Conservation (phyloP, 2,888 invertebrate species). For the Odontothrips loti region DNA sequence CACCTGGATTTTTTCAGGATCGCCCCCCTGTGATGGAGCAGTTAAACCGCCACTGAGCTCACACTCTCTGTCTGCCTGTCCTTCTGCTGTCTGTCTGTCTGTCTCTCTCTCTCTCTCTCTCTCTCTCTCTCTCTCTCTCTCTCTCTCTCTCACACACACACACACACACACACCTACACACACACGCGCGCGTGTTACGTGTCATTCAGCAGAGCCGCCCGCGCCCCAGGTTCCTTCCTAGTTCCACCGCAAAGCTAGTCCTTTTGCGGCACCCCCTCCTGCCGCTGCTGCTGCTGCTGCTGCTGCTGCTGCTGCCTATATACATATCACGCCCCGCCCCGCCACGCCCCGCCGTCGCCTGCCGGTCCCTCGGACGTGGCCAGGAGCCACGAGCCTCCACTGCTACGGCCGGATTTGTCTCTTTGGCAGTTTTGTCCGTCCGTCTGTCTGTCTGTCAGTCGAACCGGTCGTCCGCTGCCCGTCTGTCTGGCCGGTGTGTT, state of each 20-base stretch:
- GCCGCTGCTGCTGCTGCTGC: background rate
- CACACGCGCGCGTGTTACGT: too few species aligned
- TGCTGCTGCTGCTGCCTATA: background rate
- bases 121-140: too few species aligned
- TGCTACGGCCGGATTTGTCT: background rate
- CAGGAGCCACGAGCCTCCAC: background rate
- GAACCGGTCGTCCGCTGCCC: background rate
- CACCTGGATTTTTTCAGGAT: too few species aligned
- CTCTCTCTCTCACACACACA: too few species aligned
- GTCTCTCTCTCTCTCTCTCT: too few species aligned
- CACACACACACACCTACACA: too few species aligned
- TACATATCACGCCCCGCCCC: background rate
- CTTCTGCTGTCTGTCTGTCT: too few species aligned
- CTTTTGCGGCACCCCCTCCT: background rate
- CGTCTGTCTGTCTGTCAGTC: background rate
- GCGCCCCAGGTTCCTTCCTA: conserved; percentile 12
- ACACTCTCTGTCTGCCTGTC: too few species aligned
- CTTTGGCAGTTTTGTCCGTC: too few species aligned
- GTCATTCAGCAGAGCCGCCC: background rate
- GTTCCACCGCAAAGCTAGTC: background rate
- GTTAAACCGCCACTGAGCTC: too few species aligned
- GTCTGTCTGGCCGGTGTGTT: background rate
- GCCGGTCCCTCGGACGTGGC: background rate
- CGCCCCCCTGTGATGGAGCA: too few species aligned
- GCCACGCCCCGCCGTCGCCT: background rate